Percentiles rank a stretch among this genome's conserved stretches.
Conservation (phyloP, 2,113 vertebrate species). For the Budorcas taxicolor region DNA sequence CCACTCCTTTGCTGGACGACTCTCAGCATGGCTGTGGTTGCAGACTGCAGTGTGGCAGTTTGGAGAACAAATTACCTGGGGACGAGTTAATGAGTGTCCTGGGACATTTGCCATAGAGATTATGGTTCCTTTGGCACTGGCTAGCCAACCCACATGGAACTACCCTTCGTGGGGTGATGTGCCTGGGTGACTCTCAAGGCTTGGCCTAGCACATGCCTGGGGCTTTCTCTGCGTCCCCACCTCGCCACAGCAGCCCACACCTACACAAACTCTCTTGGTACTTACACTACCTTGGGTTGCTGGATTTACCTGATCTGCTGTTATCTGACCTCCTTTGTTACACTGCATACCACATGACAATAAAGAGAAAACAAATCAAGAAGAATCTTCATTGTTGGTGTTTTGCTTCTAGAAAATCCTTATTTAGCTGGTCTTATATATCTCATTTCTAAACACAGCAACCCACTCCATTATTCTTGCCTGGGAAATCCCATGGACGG, state of each 20-base stretch:
- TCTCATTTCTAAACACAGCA: not conserved
- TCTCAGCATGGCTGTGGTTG: not conserved
- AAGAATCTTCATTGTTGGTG: not conserved
- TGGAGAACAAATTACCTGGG: not conserved
- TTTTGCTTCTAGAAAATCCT: not conserved
- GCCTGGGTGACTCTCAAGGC: not conserved
- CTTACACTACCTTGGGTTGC: not conserved
- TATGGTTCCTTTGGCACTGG: not conserved
- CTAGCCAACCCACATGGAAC: not conserved
- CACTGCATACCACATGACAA: not conserved
- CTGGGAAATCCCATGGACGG: not conserved
- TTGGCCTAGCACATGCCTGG: not conserved
- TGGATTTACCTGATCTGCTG: not conserved
- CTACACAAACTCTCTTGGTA: not conserved
- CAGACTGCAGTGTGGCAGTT: not conserved
- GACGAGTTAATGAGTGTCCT: not conserved
- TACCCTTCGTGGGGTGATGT: not conserved
- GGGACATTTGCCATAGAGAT: not conserved
- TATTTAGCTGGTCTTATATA: not conserved
- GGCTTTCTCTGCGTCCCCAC: not conserved
- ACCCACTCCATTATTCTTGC: not conserved
- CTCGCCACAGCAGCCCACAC: not conserved
- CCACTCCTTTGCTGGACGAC: not conserved
- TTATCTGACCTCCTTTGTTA: not conserved
- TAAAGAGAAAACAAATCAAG: not conserved